Conservation (phyloP, 2,888 invertebrate species). For the Fissipunctia ypsillon region DNA sequence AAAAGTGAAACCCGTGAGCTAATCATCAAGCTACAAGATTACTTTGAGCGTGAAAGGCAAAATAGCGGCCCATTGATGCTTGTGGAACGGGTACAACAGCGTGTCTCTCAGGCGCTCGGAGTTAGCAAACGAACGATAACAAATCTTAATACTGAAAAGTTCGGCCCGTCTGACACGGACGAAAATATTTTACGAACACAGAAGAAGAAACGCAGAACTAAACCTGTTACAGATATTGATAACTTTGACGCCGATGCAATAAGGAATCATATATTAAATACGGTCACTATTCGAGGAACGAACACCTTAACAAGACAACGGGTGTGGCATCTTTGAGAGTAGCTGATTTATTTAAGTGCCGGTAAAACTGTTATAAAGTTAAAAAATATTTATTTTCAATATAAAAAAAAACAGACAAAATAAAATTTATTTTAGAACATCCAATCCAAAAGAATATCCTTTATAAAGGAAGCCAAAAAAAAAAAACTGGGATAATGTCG, state of each 20-base stretch:
- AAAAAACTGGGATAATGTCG: too few relatives aligned
- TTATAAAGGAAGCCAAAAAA: too few relatives aligned
- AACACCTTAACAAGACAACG: background rate
- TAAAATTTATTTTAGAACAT: too few relatives aligned
- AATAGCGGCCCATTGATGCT: background rate
- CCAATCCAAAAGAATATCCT: too few relatives aligned
- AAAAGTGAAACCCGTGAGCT: background rate
- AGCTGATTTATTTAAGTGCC: background rate
- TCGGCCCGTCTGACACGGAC: background rate
- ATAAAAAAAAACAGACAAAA: too few relatives aligned
- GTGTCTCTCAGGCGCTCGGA: background rate
- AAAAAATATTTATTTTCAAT: too few relatives aligned
- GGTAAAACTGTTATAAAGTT: background rate
- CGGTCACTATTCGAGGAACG: background rate
- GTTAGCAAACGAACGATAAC: background rate
- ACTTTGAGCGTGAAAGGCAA: background rate
- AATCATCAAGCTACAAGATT: slow-evolving; percentile 1
- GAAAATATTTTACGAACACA: background rate
- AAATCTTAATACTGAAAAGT: background rate
- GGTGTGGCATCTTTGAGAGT: background rate
- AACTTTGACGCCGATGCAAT: background rate
- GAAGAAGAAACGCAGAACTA: background rate
- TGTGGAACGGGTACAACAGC: background rate
- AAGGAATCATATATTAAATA: background rate
- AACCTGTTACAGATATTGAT: background rate